Percentiles rank a stretch among this genome's conserved stretches.
These are phyloP conservation scores for Pemphredon lugubris DNA, from an alignment of 2,888 invertebrate species.

Conservation along the genomic window DNA sequence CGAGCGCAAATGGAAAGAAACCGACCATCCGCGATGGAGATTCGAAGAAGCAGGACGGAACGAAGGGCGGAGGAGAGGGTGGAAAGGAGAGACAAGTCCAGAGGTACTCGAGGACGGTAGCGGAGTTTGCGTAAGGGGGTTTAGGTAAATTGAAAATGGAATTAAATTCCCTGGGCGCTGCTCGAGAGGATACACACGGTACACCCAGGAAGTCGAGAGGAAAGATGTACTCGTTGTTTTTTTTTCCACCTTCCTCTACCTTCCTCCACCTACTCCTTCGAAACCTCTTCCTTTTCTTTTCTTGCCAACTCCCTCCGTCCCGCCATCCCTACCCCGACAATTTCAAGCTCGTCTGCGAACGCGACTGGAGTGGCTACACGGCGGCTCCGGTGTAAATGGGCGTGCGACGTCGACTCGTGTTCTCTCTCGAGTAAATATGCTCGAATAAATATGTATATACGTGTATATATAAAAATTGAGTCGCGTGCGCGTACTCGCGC, in stretches of 20 bases:
- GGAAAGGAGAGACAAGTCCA: slow-evolving; percentile 40
- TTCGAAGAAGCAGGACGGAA: slow-evolving; percentile 30
- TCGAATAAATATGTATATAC: slow-evolving; percentile 10
- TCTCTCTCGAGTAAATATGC: slow-evolving; percentile 45
- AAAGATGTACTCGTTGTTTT: slow-evolving; percentile 56
- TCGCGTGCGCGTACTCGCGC: too few relatives aligned
- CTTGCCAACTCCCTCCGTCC: background rate
- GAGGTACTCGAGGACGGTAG: slow-evolving; percentile 58
- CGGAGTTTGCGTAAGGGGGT: slow-evolving; percentile 69
- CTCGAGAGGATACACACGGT: slow-evolving; percentile 63
- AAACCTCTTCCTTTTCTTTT: background rate
- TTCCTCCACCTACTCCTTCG: background rate
- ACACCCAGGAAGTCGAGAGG: slow-evolving; percentile 53
- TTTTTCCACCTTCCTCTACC: background rate
- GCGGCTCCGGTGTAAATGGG: slow-evolving; percentile 46
- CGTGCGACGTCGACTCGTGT: slow-evolving; percentile 31
- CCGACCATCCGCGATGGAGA: slow-evolving; percentile 12
- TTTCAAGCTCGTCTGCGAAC: background rate
- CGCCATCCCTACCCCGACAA: slow-evolving; percentile 22
- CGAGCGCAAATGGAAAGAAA: slow-evolving; percentile 31
- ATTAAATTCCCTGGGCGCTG: slow-evolving; percentile 71
- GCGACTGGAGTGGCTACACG: slow-evolving; percentile 36
- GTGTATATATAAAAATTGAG: slow-evolving; percentile 16
- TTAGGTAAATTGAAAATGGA: slow-evolving; percentile 76
- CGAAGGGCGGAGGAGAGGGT: slow-evolving; percentile 11